These are phyloP conservation scores for Blastomussa wellsi DNA, from an alignment of 92 coral and sea anemone genomes.

Conservation along the genomic window DNA sequence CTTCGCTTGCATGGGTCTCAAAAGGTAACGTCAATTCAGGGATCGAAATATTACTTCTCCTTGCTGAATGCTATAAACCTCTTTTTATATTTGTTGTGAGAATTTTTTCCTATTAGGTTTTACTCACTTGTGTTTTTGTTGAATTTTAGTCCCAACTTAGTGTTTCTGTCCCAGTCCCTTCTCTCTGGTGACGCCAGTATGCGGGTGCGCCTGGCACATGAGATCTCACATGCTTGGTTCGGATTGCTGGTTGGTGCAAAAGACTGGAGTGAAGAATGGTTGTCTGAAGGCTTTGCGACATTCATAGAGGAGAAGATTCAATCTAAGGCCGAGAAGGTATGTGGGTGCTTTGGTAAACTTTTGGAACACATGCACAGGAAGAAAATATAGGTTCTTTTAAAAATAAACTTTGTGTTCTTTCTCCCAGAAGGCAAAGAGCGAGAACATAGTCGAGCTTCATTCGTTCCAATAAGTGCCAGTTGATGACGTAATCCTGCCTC, in stretches of 20 bases:
- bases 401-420: too few relatives aligned
- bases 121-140: not conserved
- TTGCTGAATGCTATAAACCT: not conserved
- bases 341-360: not conserved
- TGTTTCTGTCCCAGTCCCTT: conserved; percentile 94
- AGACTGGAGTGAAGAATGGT: conserved; percentile 99
- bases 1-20: conserved; percentile 99
- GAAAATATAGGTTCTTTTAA: not conserved
- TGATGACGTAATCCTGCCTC: too few relatives aligned
- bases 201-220: conserved; percentile 95
- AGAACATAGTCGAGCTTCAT: too few relatives aligned
- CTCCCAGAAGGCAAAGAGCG: too few relatives aligned
- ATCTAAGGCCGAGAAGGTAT: conserved; percentile 77
- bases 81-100: not conserved
- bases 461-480: too few relatives aligned
- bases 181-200: conserved; percentile 94
- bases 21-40: conserved; percentile 59
- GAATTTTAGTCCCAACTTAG: conserved; percentile 85
- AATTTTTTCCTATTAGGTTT: not conserved
- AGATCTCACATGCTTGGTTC: conserved; percentile 98
- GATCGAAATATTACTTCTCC: not conserved
- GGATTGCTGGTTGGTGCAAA: conserved; percentile 95
- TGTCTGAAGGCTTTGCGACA: conserved; percentile 95
- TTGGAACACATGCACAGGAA: not conserved
- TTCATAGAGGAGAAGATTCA: conserved; percentile 94